phyloP scores from a whole-genome alignment of 1,140 invertebrate species.

The Alviniconcha marisindica region DNA sequence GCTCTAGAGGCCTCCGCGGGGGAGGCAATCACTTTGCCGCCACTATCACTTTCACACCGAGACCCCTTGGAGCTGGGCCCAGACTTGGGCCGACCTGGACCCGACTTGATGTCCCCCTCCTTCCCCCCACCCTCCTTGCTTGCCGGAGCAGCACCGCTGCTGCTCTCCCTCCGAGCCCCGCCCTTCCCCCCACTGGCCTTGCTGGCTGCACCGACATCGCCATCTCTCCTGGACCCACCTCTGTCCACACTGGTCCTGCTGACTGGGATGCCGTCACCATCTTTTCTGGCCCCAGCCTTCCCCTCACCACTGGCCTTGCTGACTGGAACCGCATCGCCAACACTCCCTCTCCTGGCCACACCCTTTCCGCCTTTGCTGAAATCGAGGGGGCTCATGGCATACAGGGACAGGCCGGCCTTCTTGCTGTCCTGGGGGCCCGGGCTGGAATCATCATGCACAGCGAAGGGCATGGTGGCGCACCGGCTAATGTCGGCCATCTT shows the following conservation, averaged over 20 bases:
- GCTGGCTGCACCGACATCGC: too few relatives aligned
- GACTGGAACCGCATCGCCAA: background rate
- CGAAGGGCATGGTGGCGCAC: slow-evolving; percentile 24
- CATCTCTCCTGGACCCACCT: too few relatives aligned
- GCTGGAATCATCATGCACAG: slow-evolving; percentile 4
- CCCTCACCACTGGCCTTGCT: too few relatives aligned
- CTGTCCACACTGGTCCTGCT: too few relatives aligned
- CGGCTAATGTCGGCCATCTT: slow-evolving; percentile 32
- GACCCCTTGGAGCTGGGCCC: background rate
- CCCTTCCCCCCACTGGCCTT: too few relatives aligned
- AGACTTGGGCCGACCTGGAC: background rate
- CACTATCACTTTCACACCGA: background rate
- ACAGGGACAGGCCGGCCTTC: background rate
- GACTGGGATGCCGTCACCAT: too few relatives aligned
- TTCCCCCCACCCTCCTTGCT: too few relatives aligned
- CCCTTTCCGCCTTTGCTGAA: background rate
- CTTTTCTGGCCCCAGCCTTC: too few relatives aligned
- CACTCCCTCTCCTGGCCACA: background rate
- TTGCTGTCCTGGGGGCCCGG: background rate
- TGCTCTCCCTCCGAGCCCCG: too few relatives aligned
- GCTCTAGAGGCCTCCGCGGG: background rate
- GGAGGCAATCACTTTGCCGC: background rate
- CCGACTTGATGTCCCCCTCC: too few relatives aligned
- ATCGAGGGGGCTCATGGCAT: background rate
- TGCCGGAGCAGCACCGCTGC: too few relatives aligned